Evolutionary conservation across 2,888 invertebrate genomes (phyloP), one percentile per base, ranked within the genome.

Genomic region (Cactoblastis cactorum): DNA sequence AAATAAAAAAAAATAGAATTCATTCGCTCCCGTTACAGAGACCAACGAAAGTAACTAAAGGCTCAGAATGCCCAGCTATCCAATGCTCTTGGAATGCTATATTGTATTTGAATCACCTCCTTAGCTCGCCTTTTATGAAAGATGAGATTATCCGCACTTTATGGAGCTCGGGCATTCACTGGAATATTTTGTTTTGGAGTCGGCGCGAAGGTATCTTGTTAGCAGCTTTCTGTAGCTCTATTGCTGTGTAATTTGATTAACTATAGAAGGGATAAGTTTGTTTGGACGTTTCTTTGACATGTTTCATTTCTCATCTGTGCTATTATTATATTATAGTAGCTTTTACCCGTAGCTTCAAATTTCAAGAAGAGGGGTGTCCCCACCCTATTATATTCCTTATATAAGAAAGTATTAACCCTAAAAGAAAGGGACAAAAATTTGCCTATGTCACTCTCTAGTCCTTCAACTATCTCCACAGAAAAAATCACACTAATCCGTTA

Each of bases 141-240:
- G 54, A 61, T 57, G 58, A 58, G 65, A 67, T 70, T 67, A 70
- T 67, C 67, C 56, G 50, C 51, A 61, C 58, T 67, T 67, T 69
- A 67, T 65, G 54, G 59, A 49, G 48, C 53, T 35, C 50, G 17
- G 32, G 14, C 43, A 28, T 43, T 43, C 43, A 43, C 8, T 11
- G 32, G 17, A 3, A 9, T 43, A 43, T 43, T 43, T 43, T 43
- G 43, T 43, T 43, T 43, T 43, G 43, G 15, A 43, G 11, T 37
- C 11, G 37, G 28, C 9, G 22, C 22, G 43, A 22, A 43, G 41
- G 28, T 28, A 14, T 15, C 43, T 43, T 43, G 43, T 43, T 43
- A 43, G 43, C 17, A 28, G 43, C 43, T 43, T 43, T 43, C 28
- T 28, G 14, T 24, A 8, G 19, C 19, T 19, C 24, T 14, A 47